Evolutionary conservation across 2,888 invertebrate genomes (phyloP).

Genomic region (Augiades crinisus): DNA sequence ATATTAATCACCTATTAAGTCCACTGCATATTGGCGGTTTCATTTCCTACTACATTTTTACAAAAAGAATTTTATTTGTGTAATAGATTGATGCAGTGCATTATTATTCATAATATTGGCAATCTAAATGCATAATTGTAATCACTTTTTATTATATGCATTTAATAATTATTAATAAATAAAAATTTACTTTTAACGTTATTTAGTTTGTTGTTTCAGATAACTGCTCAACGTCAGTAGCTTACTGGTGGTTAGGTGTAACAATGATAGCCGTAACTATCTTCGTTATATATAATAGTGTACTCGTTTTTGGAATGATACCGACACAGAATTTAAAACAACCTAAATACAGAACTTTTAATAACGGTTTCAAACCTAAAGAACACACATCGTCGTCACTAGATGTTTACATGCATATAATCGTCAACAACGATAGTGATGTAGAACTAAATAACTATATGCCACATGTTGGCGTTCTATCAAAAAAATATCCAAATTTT

Average conservation of each 20-base stretch:
- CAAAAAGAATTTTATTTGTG: no score
- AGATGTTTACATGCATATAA: slow-evolving; percentile 60
- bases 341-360: slow-evolving; percentile 32
- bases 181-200: no score
- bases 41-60: no score
- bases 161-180: no score
- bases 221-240: slow-evolving; percentile 58
- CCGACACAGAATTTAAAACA: slow-evolving; percentile 40
- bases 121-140: no score
- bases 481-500: slow-evolving; percentile 50
- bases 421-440: slow-evolving; percentile 46
- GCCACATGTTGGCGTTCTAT: slow-evolving; percentile 52
- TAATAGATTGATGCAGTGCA: no score
- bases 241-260: slow-evolving; percentile 65
- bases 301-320: slow-evolving; percentile 50
- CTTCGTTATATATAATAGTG: slow-evolving; percentile 61
- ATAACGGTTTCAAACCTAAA: slow-evolving; percentile 29
- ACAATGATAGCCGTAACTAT: slow-evolving; percentile 60
- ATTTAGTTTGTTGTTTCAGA: slow-evolving; percentile 54
- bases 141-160: no score
- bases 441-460: slow-evolving; percentile 49
- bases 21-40: no score
- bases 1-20: no score
- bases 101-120: no score
- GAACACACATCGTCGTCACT: slow-evolving; percentile 28